Conservation (phyloP, 2,888 invertebrate genomes). For the Abrostola tripartita region DNA sequence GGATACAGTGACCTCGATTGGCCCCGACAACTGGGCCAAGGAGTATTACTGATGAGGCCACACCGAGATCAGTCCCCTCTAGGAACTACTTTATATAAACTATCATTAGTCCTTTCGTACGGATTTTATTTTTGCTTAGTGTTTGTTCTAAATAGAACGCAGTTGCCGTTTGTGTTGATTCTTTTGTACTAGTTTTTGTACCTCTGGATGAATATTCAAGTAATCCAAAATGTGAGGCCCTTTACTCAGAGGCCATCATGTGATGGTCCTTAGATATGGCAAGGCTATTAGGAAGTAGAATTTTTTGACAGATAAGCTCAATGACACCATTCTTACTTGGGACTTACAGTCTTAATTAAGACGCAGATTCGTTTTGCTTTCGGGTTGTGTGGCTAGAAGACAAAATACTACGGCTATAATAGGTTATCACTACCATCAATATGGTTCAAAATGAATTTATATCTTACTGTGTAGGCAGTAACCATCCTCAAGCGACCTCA, state of each 20-base stretch:
- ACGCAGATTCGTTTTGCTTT: no score
- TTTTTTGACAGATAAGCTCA: no score
- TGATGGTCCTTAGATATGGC: no score
- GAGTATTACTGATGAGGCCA: slow-evolving; percentile 45
- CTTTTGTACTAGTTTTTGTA: not conserved
- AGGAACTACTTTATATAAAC: slow-evolving; percentile 30
- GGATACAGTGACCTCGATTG: slow-evolving; percentile 46
- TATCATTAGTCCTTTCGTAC: slow-evolving; percentile 28
- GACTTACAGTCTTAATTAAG: no score
- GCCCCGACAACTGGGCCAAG: slow-evolving; percentile 43
- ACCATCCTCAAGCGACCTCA: slow-evolving; percentile 25
- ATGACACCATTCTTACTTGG: no score
- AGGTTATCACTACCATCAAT: no score
- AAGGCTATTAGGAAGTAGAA: no score
- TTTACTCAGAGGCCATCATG: no score
- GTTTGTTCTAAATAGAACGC: not conserved
- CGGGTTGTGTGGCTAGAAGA: no score
- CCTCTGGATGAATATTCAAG: no score
- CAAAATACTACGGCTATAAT: no score
- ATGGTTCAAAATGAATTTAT: not conserved
- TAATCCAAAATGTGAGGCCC: no score
- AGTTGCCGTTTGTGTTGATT: not conserved
- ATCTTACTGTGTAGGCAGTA: not conserved
- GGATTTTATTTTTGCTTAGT: slow-evolving; percentile 23
- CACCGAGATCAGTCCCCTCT: slow-evolving; percentile 42